A percentile compares a stretch with the other conserved stretches of the same genome.
Evolutionary conservation across 2,888 invertebrate species (phyloP).

Genomic region (Ectemnius lituratus): DNA sequence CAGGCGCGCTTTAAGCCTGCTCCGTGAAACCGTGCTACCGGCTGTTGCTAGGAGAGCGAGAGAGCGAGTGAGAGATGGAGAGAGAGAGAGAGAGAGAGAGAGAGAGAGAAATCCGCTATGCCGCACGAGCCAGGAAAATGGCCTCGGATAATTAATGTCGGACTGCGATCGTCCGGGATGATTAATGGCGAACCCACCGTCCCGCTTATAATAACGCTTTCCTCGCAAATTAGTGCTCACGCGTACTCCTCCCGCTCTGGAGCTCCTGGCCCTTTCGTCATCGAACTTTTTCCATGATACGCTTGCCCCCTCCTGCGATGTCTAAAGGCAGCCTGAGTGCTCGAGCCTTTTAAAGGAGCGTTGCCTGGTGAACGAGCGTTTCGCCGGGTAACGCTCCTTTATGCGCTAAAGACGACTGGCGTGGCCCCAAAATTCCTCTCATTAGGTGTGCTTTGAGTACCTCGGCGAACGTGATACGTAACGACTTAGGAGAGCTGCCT

Average conservation of each 20-base stretch:
- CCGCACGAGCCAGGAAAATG: conserved; percentile 69
- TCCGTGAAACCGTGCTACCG: conserved; percentile 15
- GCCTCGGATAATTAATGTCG: conserved; percentile 74
- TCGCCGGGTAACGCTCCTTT: too few species aligned
- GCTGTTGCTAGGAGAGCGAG: neutral
- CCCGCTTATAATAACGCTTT: conserved; percentile 69
- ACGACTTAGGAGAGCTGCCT: neutral
- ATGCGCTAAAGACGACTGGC: neutral
- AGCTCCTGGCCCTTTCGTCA: conserved; percentile 47
- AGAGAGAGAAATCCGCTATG: conserved; percentile 52
- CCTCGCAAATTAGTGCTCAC: conserved; percentile 70
- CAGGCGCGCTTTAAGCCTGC: conserved; percentile 57
- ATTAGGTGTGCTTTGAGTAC: conserved; percentile 2
- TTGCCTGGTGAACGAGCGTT: too few species aligned
- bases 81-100: conserved; percentile 19
- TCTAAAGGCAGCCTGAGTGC: too few species aligned
- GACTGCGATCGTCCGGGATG: conserved; percentile 70
- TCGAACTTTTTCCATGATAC: conserved; percentile 46
- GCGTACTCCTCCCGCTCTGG: conserved; percentile 50
- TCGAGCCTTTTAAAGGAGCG: too few species aligned
- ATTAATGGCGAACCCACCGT: conserved; percentile 68
- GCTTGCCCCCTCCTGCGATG: too few species aligned
- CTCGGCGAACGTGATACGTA: neutral
- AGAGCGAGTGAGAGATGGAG: conserved; percentile 53
- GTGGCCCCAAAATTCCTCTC: neutral